Base-by-base conservation (phyloP, 35 echinoderm and acorn worm species). In the Hemicentrotus pulcherrimus region DNA sequence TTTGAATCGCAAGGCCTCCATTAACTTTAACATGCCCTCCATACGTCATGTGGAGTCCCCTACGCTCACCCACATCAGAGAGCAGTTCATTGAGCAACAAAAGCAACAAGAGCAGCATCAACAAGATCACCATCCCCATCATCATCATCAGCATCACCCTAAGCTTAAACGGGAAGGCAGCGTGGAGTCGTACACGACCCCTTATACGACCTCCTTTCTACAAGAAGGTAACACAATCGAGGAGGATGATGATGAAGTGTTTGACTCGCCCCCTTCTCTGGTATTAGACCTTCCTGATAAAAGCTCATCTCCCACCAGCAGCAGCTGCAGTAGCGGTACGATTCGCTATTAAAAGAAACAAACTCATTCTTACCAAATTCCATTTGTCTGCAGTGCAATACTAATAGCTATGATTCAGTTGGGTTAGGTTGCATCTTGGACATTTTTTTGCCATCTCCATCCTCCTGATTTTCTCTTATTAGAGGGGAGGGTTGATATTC, bases 1-100 rank as follows among this genome's bases (percentile, higher is more conserved):
- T 24, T 58, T 93, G 91, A 93, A 93, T 32, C 91, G 91, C 91
- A 93, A 58, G 48, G 91, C 91, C 91, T 93, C 91, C 91, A 93
- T 93, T 50, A 13, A 11, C 22, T 93, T 93, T 93, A 93, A 93
- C 91, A 93, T 93, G 91, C 91, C 91, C 91, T 47, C 91, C 46
- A 93, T 93, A 47, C 45, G 48, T 13, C 91, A 93, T n/a, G 91
- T 93, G 47, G 91, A 48, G 46, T 93, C 91, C 47, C 91, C 91
- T 24, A 93, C 9, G 32, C 88, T 32, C 19, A 33, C 2, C 32
- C 88, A 90, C n/a, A 22, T 90, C 88, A 22, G n/a, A 10, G 88
- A 90, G 15, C 88, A 33, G 65, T 9, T 9, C 11, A 9, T 15
- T 7, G 12, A 47, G 88, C 88, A 46, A n/a, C 31, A 14, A 35